Base-by-base conservation (phyloP, 2,113 vertebrate species). In the Neogale vison region DNA sequence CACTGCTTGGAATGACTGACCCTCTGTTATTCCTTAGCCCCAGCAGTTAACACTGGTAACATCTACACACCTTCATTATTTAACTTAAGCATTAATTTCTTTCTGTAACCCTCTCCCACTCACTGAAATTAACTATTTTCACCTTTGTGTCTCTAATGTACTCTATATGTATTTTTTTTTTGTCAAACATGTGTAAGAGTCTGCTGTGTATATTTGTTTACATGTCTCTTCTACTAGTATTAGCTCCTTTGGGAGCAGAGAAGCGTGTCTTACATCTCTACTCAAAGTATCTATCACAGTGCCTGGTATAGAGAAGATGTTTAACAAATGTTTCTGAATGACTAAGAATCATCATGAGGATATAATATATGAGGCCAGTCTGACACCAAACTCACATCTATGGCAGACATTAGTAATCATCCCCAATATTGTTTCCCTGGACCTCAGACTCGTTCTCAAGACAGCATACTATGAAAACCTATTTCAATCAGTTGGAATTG, bases 291-390 rank as follows among this genome's bases (percentile, higher is more conserved):
- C 13, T 61, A 69, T 34, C 61, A 90, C 50, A 79, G 31, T 71
- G 8, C 71, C n/a, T 84, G 34, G 15, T 13, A 96, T 57, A 94
- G 17, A 93, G 21, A 84, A 89, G 34, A 90, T 36, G 36, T 36
- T 93, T 72, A 72, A 79, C 72, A 71, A 79, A 85, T 52, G 26
- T 79, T 89, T 69, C 82, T 92, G 39, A 91, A 86, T 86, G 26
- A 91, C 26, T 61, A 59, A n/a, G 47, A 69, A 15, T 93, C 79
- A 90, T 84, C 24, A 84, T 42, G 21, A 90, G 21, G 15, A 93
- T 93, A 50, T 69, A 67, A 84, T 36, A 57, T 29, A 69, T 39
- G 59, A 90, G 52, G 72, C 17, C 63, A 94, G 52, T 55, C 42
- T 86, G 42, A 80, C 0, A 45, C 61, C 39, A 93, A 69, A 42